phyloP scores from a whole-genome alignment of 2,888 invertebrate genomes.

The Bedellia somnulentella region DNA sequence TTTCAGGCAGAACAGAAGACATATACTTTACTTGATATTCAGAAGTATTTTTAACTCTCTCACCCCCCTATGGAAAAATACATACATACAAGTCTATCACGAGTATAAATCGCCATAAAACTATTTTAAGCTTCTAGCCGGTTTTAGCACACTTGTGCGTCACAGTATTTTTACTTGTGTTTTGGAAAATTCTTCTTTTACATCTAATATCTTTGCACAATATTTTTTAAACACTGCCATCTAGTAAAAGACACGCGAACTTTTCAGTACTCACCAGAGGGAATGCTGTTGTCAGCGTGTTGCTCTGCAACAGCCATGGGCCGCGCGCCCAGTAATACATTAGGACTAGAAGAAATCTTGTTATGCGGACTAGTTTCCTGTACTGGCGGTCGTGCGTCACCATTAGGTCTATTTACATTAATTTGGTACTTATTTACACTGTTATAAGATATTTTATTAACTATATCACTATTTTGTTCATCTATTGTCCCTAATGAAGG shows the following conservation, averaged over 20 bases:
- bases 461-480: constrained; percentile 60
- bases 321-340: constrained; percentile 46
- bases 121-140: too few relatives aligned
- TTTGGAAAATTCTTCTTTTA: too few relatives aligned
- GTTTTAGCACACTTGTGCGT: too few relatives aligned
- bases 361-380: constrained; percentile 59
- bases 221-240: constrained; percentile 10
- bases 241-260: constrained; percentile 9
- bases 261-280: constrained; percentile 29
- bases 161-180: too few relatives aligned
- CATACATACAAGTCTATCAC: too few relatives aligned
- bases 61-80: too few relatives aligned
- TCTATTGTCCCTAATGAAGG: constrained; percentile 48
- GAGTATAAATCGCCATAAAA: too few relatives aligned
- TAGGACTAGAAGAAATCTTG: constrained; percentile 62
- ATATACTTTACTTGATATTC: too few relatives aligned
- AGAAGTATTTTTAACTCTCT: too few relatives aligned
- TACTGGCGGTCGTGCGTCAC: constrained; percentile 15
- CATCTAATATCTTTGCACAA: too few relatives aligned
- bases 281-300: constrained; percentile 47
- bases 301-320: constrained; percentile 53
- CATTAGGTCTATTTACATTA: constrained; percentile 48
- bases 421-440: constrained; percentile 61
- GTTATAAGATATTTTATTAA: constrained; percentile 57
- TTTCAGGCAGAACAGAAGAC: too few relatives aligned